Evolutionary conservation across 2,113 vertebrate species (phyloP), one percentile per base, ranked within the genome.

Genomic region (Paedocypris sp.): DNA sequence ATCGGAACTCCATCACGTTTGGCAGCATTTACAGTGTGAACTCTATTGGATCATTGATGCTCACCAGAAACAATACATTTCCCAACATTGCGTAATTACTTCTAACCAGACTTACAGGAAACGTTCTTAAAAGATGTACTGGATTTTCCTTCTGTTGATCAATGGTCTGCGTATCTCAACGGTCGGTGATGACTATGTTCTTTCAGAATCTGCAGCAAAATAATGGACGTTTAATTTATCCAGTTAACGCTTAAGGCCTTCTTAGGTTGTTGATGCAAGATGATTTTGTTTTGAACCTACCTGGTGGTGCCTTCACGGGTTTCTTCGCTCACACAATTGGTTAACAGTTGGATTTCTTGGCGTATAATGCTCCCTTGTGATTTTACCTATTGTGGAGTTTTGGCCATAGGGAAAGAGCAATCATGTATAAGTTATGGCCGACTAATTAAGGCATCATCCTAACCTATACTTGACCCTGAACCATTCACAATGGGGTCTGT

Each of bases 361-460:
- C 60, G 15, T 60, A 63, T 13, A 58, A 64, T 39, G 50, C 35
- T 51, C 60, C 58, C 62, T 47, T 22, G 61, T 50, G 61, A 73
- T 64, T 66, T 50, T 26, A 38, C 4, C 71, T 41, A 67, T 74
- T 76, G 71, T 76, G 42, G 5, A 35, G 48, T 71, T 72, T 53
- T 73, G 70, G 64, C 69, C 51, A 67, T 60, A 62, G 73, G 79
- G 72, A 80, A 43, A 69, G 64, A 66, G 75, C 68, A 58, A 81
- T 83, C 87, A 88, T 86, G 86, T 89, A 90, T 77, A 74, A 78
- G 76, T 88, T 83, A 94, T 93, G 89, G 89, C 79, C 83, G 19
- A 77, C 94, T 97, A 89, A 94, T 93, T 81, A 78, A 83, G 85
- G 86, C 83, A 83, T 86, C 83, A 81, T 80, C 70, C 73, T 81